Base-by-base conservation (phyloP, 2,113 vertebrate genomes). In the Stegastes partitus region DNA sequence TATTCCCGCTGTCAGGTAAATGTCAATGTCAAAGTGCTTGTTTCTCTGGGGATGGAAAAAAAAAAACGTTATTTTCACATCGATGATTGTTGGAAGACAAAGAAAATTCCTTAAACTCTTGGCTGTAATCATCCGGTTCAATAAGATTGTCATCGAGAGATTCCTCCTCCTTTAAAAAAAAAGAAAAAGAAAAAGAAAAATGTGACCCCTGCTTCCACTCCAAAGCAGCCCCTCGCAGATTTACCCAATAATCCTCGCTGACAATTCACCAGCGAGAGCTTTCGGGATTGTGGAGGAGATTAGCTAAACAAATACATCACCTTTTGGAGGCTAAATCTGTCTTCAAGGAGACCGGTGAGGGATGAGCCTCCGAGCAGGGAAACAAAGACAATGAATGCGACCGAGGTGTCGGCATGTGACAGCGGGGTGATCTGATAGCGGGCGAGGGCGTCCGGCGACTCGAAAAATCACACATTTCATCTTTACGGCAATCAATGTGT, bases 271-370 rank as follows among this genome's bases (percentile, higher is more conserved):
- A 75, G 69, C 11, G 2, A 57, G 57, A 50, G 73, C 74, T 84
- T 73, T 82, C 12, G 4, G 82, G 79, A 89, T 81, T 62, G 58
- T 72, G 61, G 79, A 65, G 82, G 69, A 83, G 82, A 89, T 87
- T 81, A 85, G 68, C 85, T 70, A 73, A 85, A 87, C 85, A 83
- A 83, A 89, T 63, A 81, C 54, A 73, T 83, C 79, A 89, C 54
- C 70, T 85, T n/a, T 63, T 81, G 62, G 69, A 83, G 74, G 57
- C 53, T 73, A 81, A 85, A 81, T 85, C 84, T 82, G 51, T 80
- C 79, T 70, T 81, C 78, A 79, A 84, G 87, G 84, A 74, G 87
- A 82, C 54, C 21, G 68, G 34, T 28, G 75, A 83, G 71, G 72
- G 68, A 69, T 50, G 78, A 37, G 81, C 54, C 34, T 78, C 31